These are phyloP conservation scores for Polydrusus tereticollis DNA, from an alignment of 2,888 invertebrate genomes.

Conservation along the genomic window DNA sequence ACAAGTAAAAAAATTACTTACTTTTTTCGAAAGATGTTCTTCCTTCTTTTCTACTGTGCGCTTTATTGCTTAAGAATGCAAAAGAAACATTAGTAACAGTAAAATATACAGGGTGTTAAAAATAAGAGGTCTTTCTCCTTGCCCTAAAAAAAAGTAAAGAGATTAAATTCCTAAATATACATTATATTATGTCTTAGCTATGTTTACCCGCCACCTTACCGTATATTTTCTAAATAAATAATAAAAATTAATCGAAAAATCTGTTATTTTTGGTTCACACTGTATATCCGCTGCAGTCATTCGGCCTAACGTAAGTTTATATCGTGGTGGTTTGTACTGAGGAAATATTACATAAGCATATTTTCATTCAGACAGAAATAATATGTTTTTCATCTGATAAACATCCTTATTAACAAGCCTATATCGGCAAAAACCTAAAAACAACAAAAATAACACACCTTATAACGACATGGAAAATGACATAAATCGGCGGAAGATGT, in stretches of 20 bases:
- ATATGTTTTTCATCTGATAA: slow-evolving; percentile 35
- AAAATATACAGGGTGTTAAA: slow-evolving; percentile 38
- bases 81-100: slow-evolving; percentile 36
- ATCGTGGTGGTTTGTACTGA: slow-evolving; percentile 68
- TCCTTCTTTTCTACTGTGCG: slow-evolving; percentile 32
- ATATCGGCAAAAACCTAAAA: slow-evolving; percentile 62
- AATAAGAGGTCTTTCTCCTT: slow-evolving; percentile 35
- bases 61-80: slow-evolving; percentile 38
- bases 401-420: slow-evolving; percentile 63
- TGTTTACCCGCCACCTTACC: slow-evolving; percentile 45
- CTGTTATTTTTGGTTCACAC: slow-evolving; percentile 44
- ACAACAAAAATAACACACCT: slow-evolving; percentile 63
- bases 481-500: slow-evolving; percentile 31
- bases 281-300: slow-evolving; percentile 39
- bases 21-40: slow-evolving; percentile 20
- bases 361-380: slow-evolving; percentile 63
- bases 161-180: slow-evolving; percentile 26
- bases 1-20: slow-evolving; percentile 28
- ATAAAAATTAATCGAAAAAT: slow-evolving; percentile 30
- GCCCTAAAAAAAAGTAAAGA: slow-evolving; percentile 10
- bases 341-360: slow-evolving; percentile 65
- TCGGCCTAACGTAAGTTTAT: slow-evolving; percentile 56
- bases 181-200: slow-evolving; percentile 37
- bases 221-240: slow-evolving; percentile 25
- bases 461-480: slow-evolving; percentile 62